phyloP scores from a whole-genome alignment of 2,113 vertebrate genomes.

The Antechinus stuartii region DNA sequence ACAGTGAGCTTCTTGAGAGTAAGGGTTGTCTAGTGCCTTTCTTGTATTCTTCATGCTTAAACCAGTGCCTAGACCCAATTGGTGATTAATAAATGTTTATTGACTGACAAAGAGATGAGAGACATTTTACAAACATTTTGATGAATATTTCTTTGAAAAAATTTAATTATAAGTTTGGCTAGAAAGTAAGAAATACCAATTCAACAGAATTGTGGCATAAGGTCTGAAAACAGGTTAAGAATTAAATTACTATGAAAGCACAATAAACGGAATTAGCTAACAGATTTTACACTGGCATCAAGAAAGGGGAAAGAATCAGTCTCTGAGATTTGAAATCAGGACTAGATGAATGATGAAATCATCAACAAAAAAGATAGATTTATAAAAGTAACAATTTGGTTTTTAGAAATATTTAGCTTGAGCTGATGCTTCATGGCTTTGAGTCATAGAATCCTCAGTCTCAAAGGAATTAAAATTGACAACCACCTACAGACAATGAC shows the following conservation, averaged over 20 bases:
- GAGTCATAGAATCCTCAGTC: neutral
- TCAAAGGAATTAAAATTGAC: neutral
- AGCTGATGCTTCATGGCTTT: neutral
- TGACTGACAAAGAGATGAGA: no score
- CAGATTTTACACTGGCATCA: neutral
- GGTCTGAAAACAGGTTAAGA: neutral
- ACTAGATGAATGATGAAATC: neutral
- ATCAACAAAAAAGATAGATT: neutral
- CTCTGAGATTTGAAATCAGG: neutral
- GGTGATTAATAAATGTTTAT: no score
- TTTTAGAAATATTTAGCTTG: neutral
- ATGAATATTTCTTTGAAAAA: no score
- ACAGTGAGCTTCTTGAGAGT: no score
- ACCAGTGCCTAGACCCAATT: no score
- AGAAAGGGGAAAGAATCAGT: neutral
- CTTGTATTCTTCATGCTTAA: no score
- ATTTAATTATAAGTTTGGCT: neutral
- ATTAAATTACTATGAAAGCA: neutral
- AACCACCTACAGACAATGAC: neutral
- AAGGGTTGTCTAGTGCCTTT: no score
- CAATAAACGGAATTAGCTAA: neutral
- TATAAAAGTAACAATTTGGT: neutral
- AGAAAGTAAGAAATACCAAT: neutral
- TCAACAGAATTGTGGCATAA: neutral
- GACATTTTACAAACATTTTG: no score